Percentiles rank a stretch among this genome's conserved stretches.
phyloP scores from a whole-genome alignment of 1,140 invertebrate genomes.

The Rhyzopertha dominica region DNA sequence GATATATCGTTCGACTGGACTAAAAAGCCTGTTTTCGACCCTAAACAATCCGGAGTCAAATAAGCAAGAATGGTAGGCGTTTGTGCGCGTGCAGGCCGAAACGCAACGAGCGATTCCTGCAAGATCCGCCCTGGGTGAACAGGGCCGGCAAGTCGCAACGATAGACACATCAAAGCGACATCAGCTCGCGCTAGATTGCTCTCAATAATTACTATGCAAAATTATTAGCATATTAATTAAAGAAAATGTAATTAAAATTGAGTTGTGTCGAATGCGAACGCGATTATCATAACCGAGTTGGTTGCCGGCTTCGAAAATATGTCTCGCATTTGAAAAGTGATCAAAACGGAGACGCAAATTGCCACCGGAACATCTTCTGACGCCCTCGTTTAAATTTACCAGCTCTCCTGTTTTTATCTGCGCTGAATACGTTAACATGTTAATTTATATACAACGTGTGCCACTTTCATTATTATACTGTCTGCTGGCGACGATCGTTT shows the following conservation, averaged over 20 bases:
- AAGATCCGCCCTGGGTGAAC: too few species aligned
- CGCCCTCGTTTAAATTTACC: slow-evolving; percentile 40
- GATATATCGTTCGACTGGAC: too few species aligned
- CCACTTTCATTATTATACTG: too few species aligned
- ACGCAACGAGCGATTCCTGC: too few species aligned
- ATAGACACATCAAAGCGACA: slow-evolving; percentile 49
- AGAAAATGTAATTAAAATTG: slow-evolving; percentile 48
- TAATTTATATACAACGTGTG: too few species aligned
- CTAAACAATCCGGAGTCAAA: too few species aligned
- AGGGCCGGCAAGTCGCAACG: slow-evolving; percentile 15
- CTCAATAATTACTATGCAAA: slow-evolving; percentile 51
- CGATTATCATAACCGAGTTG: slow-evolving; percentile 41
- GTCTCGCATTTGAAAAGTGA: slow-evolving; percentile 34
- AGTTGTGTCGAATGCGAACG: slow-evolving; percentile 44
- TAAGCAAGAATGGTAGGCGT: too few species aligned
- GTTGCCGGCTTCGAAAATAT: slow-evolving; percentile 32
- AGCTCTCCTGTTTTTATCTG: slow-evolving; percentile 40
- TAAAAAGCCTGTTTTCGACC: too few species aligned
- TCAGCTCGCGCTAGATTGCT: slow-evolving; percentile 48
- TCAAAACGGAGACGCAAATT: slow-evolving; percentile 37
- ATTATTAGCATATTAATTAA: slow-evolving; percentile 54
- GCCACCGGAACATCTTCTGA: slow-evolving; percentile 39
- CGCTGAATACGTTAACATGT: slow-evolving; percentile 40
- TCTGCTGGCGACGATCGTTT: too few species aligned
- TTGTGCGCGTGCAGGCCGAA: too few species aligned